phyloP scores from a whole-genome alignment of 2,797 vertebrate species.

The Paedocypris micromegethes region DNA sequence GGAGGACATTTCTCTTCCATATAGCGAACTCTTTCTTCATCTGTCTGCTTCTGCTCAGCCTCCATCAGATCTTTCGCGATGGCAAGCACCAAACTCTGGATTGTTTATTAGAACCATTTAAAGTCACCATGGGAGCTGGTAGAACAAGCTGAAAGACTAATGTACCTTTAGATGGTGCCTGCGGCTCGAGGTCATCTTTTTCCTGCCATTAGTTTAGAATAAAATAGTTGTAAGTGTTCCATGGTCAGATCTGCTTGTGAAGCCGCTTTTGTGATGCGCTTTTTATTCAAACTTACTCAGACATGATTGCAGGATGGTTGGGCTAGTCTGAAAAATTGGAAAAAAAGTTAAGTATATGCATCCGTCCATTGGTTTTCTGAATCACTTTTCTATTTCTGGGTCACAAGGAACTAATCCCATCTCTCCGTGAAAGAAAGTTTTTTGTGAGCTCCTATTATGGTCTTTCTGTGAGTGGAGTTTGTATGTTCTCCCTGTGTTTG shows the following conservation, averaged over 20 bases:
- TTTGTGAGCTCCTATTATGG: too few species aligned
- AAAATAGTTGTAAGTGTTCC: neutral
- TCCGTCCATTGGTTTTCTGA: too few species aligned
- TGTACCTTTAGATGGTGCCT: slow-evolving; percentile 70
- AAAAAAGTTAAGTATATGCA: slow-evolving; percentile 2
- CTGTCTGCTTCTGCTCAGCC: slow-evolving; percentile 62
- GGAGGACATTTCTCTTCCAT: slow-evolving; percentile 69
- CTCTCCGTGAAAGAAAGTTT: too few species aligned
- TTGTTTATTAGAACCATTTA: neutral
- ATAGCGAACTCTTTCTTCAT: slow-evolving; percentile 69
- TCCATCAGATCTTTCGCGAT: slow-evolving; percentile 69
- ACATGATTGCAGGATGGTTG: slow-evolving; percentile 39
- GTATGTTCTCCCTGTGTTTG: too few species aligned
- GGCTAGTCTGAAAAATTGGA: slow-evolving; percentile 8
- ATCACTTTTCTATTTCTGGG: too few species aligned
- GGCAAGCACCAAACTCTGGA: slow-evolving; percentile 77
- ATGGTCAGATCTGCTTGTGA: neutral
- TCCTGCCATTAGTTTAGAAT: slow-evolving; percentile 52
- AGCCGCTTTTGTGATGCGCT: neutral
- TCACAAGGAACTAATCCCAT: too few species aligned
- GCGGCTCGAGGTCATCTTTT: slow-evolving; percentile 73
- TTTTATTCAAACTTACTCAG: slow-evolving; percentile 41
- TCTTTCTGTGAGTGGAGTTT: too few species aligned
- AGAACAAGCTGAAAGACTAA: neutral
- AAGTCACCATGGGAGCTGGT: too few species aligned